Evolutionary conservation across 2,113 vertebrate genomes (phyloP), one percentile per base, ranked within the genome.

Genomic region (Gobio gobio): DNA sequence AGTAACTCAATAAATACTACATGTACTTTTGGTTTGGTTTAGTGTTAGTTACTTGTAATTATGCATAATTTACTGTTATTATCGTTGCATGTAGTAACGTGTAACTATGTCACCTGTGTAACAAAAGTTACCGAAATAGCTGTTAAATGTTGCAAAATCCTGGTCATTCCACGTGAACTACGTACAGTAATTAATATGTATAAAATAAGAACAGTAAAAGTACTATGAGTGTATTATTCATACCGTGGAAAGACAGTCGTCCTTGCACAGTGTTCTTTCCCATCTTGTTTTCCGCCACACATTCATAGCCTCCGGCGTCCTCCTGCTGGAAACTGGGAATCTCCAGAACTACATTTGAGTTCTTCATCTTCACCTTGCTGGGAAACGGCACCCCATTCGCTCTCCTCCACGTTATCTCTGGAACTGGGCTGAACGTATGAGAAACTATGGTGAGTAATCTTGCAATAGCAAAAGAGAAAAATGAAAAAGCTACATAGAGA

Each of bases 281-380:
- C 86, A 97, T 96, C 40, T 95, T 96, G 86, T 99, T 99, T 88
- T 98, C 97, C 1, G 96, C 97, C 36, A 97, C 94, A 3, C 98
- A 99, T 87, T 99, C 98, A 24, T 99, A 99, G 1, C 95, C 94
- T 10, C 98, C 97, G 0, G 97, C 92, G 3, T 99, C 97, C 54
- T 98, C 97, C 91, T 97, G 97, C 56, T 99, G 97, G 90, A 99
- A 97, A 92, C 95, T 95, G 4, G 97, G 96, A 29, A 99, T 97
- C 94, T 99, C 97, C 86, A 99, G 94, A 87, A 99, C 93, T 0
- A 94, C 97, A 4, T 93, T 96, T 7, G 95, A 97, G 90, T 98
- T 97, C 88, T 94, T 96, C 93, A 96, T 90, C 78, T 95, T 96
- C 78, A 97, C 94, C 93, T 98, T 99, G 88, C 94, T 95, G 43